These are phyloP conservation scores for Seira musarum DNA, from an alignment of 2,888 invertebrate species.

Conservation along the genomic window DNA sequence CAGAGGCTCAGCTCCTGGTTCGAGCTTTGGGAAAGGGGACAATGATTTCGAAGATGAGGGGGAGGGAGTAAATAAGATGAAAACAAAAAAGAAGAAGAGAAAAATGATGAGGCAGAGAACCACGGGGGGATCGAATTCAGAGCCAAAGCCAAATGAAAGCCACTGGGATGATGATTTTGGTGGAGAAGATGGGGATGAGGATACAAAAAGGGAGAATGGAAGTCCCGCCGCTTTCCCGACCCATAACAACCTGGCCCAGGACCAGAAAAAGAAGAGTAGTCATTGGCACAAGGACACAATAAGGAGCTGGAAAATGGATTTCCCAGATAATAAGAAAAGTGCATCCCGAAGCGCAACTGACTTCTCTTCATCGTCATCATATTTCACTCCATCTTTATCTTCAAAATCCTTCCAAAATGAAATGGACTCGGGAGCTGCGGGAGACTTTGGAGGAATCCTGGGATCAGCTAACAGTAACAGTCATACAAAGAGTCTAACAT, in stretches of 20 bases:
- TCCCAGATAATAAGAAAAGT: constrained; percentile 41
- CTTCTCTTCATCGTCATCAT: constrained; percentile 12
- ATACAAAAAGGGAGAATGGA: not conserved
- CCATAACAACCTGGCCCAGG: constrained; percentile 52
- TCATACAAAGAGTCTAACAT: constrained; percentile 39
- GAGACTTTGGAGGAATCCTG: not conserved
- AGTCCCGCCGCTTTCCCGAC: constrained; percentile 16
- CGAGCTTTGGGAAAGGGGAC: constrained; percentile 18
- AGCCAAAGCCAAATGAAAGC: constrained; percentile 44
- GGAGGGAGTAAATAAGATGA: constrained; percentile 28
- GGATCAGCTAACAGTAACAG: not conserved
- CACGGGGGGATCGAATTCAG: constrained; percentile 31
- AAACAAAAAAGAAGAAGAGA: constrained; percentile 36
- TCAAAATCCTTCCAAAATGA: constrained; percentile 33
- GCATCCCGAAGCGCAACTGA: constrained; percentile 37
- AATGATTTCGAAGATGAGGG: constrained; percentile 22
- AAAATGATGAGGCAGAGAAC: constrained; percentile 41
- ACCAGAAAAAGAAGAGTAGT: constrained; percentile 54
- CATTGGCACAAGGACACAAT: constrained; percentile 43
- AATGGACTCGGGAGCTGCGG: constrained; percentile 21
- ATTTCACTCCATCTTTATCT: constrained; percentile 19
- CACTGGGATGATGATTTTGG: constrained; percentile 42
- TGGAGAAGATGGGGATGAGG: constrained; percentile 19
- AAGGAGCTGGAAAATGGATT: constrained; percentile 44
- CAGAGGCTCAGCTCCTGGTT: not conserved